Percentiles rank a stretch among this genome's conserved stretches.
phyloP scores from a whole-genome alignment of 2,888 invertebrate genomes.

The Agrypnus murinus region DNA sequence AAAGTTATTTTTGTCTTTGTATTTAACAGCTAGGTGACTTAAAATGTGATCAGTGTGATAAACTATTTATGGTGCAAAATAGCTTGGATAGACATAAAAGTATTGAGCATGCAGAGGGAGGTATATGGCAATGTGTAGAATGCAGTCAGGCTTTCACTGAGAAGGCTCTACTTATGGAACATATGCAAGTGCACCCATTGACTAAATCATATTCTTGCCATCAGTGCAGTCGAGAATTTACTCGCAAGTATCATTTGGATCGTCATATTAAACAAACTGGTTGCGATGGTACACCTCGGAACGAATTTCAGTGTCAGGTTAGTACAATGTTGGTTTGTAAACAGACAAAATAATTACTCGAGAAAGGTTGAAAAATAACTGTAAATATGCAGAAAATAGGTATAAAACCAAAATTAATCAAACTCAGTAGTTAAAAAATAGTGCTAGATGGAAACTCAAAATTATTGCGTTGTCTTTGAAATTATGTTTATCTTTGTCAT shows the following conservation, averaged over 20 bases:
- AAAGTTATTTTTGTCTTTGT: no score
- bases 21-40: conserved; percentile 72
- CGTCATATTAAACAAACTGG: conserved; percentile 81
- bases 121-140: conserved; percentile 77
- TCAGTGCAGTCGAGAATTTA: conserved; percentile 82
- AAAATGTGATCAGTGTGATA: conserved; percentile 78
- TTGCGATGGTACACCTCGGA: conserved; percentile 76
- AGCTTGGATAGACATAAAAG: conserved; percentile 79
- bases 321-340: background rate
- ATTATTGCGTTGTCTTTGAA: no score
- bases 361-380: no score
- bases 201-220: conserved; percentile 78
- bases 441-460: no score
- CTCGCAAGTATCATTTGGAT: conserved; percentile 83
- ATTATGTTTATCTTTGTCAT: no score
- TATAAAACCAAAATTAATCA: no score
- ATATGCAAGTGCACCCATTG: conserved; percentile 79
- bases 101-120: conserved; percentile 79
- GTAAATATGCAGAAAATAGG: no score
- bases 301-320: conserved; percentile 75
- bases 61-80: conserved; percentile 81
- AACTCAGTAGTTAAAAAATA: no score
- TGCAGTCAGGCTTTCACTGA: conserved; percentile 81
- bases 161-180: conserved; percentile 77
- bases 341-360: no score